Evolutionary conservation across 2,888 invertebrate species (phyloP).

Genomic region (Andrena chrysosceles): DNA sequence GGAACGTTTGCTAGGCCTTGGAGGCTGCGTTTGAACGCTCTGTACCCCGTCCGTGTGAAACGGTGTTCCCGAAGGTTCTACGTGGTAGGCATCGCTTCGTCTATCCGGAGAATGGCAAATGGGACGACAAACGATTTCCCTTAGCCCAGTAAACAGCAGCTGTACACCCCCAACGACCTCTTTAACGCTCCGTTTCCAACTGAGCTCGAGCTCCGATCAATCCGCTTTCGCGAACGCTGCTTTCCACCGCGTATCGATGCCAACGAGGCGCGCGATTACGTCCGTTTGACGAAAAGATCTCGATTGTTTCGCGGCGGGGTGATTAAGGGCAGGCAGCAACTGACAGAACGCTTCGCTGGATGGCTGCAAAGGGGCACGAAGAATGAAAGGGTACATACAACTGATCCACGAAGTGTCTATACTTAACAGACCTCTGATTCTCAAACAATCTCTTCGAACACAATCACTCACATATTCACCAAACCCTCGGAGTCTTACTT

Average conservation of each 20-base stretch:
- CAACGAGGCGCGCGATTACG: conserved; percentile 5
- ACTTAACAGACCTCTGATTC: too few relatives aligned
- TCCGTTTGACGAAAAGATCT: conserved; percentile 10
- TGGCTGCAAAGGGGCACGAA: not conserved
- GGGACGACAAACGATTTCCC: conserved; percentile 51
- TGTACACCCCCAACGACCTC: conserved; percentile 15
- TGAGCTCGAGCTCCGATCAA: conserved; percentile 29
- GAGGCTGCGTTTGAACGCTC: conserved; percentile 9
- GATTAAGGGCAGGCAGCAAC: not conserved
- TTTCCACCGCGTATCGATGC: conserved; percentile 9
- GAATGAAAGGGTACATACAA: not conserved
- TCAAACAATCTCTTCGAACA: too few relatives aligned
- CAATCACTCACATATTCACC: too few relatives aligned
- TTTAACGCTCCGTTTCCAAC: conserved; percentile 28
- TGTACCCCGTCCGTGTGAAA: conserved; percentile 12
- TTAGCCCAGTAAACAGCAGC: conserved; percentile 15
- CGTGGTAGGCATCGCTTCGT: conserved; percentile 12
- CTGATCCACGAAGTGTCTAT: too few relatives aligned
- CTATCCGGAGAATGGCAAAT: conserved; percentile 52
- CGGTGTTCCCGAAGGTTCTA: conserved; percentile 28
- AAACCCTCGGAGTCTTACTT: too few relatives aligned
- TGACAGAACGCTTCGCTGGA: not conserved
- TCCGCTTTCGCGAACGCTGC: conserved; percentile 13
- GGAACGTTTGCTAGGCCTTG: conserved; percentile 30
- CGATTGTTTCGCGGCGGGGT: not conserved